These are phyloP conservation scores for Girardinichthys multiradiatus DNA, from an alignment of 2,113 vertebrate species.

Conservation along the genomic window DNA sequence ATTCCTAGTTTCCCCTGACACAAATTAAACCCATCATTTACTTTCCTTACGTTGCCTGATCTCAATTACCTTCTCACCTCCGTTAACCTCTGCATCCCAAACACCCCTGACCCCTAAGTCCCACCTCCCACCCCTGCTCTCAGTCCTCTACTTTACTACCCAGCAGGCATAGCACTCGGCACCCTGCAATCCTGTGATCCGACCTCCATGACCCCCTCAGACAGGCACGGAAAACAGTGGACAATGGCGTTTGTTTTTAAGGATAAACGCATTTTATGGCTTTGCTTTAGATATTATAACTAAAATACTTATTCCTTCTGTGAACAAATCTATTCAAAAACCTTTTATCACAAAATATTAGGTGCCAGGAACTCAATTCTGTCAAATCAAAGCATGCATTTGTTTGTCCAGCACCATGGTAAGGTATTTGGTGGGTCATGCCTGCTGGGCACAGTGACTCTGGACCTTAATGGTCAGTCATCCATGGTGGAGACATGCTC, in stretches of 20 bases:
- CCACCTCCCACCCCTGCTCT: constrained; percentile 34
- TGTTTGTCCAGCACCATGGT: constrained; percentile 47
- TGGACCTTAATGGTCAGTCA: constrained; percentile 57
- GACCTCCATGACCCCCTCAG: constrained; percentile 58
- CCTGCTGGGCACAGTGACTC: constrained; percentile 54
- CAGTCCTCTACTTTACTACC: constrained; percentile 64
- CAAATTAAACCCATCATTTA: constrained; percentile 45
- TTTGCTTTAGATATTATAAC: background rate
- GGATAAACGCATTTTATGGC: background rate
- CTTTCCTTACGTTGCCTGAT: constrained; percentile 63
- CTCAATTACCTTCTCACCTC: constrained; percentile 75
- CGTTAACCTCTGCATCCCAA: constrained; percentile 54
- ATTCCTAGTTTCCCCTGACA: constrained; percentile 20
- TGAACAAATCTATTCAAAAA: background rate
- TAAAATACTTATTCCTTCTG: background rate
- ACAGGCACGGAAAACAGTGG: constrained; percentile 16
- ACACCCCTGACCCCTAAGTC: constrained; percentile 32
- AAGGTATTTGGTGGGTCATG: constrained; percentile 47
- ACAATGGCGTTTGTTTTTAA: constrained; percentile 48
- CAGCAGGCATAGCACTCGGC: constrained; percentile 77
- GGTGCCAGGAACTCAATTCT: constrained; percentile 12
- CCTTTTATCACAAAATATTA: background rate
- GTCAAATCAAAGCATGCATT: constrained; percentile 21
- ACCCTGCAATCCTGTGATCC: constrained; percentile 62
- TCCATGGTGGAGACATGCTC: constrained; percentile 60